phyloP scores from a whole-genome alignment of 1,140 invertebrate species.

The Drosophila rhopaloa region DNA sequence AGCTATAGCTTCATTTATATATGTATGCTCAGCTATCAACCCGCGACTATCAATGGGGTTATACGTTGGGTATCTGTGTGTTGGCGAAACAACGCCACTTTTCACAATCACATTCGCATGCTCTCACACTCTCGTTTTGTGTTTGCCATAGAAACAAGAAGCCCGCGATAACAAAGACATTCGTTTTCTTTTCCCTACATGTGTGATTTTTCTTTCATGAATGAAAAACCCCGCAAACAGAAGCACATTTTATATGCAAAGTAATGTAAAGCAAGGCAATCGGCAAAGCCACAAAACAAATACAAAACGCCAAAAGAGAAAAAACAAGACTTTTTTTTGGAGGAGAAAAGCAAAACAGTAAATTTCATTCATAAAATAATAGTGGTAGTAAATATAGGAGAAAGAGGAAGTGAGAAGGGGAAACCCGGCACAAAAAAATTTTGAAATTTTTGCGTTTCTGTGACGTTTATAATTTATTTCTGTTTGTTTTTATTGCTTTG shows the following conservation, averaged over 20 bases:
- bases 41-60: constrained; percentile 67
- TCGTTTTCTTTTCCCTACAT: constrained; percentile 23
- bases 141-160: constrained; percentile 45
- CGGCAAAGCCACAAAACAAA: constrained; percentile 15
- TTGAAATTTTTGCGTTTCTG: constrained; percentile 45
- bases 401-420: constrained; percentile 4
- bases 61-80: constrained; percentile 39
- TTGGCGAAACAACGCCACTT: constrained; percentile 61
- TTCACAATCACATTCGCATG: constrained; percentile 39
- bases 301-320: constrained; percentile 30
- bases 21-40: constrained; percentile 28
- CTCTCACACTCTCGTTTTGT: constrained; percentile 33
- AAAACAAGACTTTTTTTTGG: constrained; percentile 55
- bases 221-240: constrained; percentile 48
- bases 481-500: constrained; percentile 46
- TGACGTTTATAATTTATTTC: constrained; percentile 72
- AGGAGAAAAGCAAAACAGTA: constrained; percentile 52
- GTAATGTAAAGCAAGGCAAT: constrained; percentile 17
- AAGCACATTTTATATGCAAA: constrained; percentile 37
- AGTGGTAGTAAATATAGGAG: constrained; percentile 22
- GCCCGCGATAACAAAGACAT: constrained; percentile 64
- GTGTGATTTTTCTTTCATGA: constrained; percentile 57
- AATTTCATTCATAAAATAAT: constrained; percentile 75
- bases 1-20: constrained; percentile 1
- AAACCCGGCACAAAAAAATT: constrained; percentile 21